Evolutionary conservation across 2,113 vertebrate genomes (phyloP).

Genomic region (Rhynchomys soricoides): DNA sequence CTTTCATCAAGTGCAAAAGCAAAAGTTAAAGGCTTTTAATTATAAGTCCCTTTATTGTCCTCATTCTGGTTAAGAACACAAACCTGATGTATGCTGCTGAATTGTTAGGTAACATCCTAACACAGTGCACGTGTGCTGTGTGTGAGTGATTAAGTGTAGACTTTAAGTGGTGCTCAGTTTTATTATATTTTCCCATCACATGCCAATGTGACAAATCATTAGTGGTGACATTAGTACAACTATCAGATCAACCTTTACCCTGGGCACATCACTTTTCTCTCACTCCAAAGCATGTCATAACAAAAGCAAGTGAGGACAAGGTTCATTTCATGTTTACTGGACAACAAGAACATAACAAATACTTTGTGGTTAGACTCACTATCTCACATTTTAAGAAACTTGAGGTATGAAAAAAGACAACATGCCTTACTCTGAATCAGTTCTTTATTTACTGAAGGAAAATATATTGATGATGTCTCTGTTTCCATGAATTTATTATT

Average conservation of each 20-base stretch:
- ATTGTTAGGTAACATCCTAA: neutral
- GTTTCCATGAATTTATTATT: conserved; percentile 74
- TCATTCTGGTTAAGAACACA: neutral
- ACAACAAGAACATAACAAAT: conserved; percentile 32
- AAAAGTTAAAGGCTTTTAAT: conserved; percentile 2
- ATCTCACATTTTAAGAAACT: conserved; percentile 27
- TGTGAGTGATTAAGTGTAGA: neutral
- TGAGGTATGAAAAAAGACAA: conserved; percentile 42
- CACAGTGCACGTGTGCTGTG: neutral
- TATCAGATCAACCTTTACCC: conserved; percentile 30
- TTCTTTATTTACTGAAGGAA: conserved; percentile 61
- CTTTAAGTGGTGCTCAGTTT: neutral
- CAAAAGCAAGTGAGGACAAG: conserved; percentile 14
- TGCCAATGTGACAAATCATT: neutral
- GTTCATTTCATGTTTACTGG: conserved; percentile 42
- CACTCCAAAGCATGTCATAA: neutral
- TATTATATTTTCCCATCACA: neutral
- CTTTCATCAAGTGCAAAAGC: neutral
- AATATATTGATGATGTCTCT: conserved; percentile 49
- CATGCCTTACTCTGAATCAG: conserved; percentile 6
- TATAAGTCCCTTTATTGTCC: neutral
- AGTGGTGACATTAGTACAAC: neutral
- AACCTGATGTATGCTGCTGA: neutral
- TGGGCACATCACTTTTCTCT: neutral
- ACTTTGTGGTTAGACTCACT: conserved; percentile 38